These are phyloP conservation scores for Seladonia tumulorum DNA, from an alignment of 2,888 invertebrate genomes.

Conservation along the genomic window DNA sequence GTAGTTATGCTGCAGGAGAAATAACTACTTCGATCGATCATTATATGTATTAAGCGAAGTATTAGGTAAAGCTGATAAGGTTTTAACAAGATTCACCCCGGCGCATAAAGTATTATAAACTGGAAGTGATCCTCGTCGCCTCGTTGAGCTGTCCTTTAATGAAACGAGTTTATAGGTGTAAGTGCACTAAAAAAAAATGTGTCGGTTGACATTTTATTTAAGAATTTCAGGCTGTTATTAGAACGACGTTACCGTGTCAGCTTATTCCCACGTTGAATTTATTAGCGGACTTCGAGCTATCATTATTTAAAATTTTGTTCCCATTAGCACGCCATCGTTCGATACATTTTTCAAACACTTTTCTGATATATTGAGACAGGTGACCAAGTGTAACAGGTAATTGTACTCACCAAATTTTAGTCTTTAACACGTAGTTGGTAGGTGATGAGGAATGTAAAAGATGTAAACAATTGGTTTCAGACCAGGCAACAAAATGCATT, in stretches of 20 bases:
- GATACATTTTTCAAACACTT: neutral
- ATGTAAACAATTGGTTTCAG: neutral
- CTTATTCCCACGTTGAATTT: neutral
- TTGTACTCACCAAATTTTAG: neutral
- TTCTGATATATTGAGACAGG: too few relatives aligned
- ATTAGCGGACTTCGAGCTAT: neutral
- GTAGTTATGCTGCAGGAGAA: conserved; percentile 16
- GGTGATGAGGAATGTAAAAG: neutral
- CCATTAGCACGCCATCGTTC: neutral
- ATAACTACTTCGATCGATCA: conserved; percentile 38
- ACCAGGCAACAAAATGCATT: too few relatives aligned
- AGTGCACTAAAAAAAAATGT: conserved; percentile 39
- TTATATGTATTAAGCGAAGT: conserved; percentile 35
- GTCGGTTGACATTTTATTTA: neutral
- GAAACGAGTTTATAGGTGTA: conserved; percentile 22
- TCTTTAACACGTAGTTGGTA: neutral
- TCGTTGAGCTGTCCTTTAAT: conserved; percentile 14
- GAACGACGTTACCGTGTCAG: neutral
- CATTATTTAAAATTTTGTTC: neutral
- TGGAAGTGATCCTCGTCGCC: conserved; percentile 25
- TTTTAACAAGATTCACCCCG: conserved; percentile 47
- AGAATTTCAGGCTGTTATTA: conserved; percentile 11
- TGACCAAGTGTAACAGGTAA: neutral
- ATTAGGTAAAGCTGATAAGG: conserved; percentile 52
- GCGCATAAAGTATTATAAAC: conserved; percentile 35